Evolutionary conservation across 2,113 vertebrate genomes (phyloP).

Genomic region (Malaclemys terrapin): DNA sequence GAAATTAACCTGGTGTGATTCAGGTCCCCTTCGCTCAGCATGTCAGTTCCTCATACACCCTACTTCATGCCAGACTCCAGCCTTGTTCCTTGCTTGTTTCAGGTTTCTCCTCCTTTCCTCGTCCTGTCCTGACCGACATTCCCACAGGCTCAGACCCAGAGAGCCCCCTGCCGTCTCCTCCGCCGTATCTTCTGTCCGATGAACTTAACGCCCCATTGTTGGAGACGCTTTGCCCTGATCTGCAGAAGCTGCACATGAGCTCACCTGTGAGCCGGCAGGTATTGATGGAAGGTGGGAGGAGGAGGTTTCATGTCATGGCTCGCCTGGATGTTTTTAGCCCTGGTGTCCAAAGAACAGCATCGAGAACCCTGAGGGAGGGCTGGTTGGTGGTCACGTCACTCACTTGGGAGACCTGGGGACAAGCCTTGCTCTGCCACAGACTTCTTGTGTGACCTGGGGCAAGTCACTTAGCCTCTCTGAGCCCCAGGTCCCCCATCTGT

Average conservation of each 20-base stretch:
- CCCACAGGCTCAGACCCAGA: neutral
- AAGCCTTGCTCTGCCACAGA: neutral
- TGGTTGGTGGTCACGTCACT: neutral
- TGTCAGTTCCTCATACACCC: neutral
- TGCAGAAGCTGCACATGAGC: slow-evolving; percentile 70
- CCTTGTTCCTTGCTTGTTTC: neutral
- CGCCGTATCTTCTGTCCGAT: neutral
- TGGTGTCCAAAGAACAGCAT: neutral
- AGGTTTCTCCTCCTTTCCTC: slow-evolving; percentile 26
- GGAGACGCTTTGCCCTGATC: slow-evolving; percentile 23
- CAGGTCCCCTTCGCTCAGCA: neutral
- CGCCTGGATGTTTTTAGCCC: neutral
- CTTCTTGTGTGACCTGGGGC: neutral
- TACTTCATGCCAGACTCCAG: neutral
- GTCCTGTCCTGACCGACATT: neutral
- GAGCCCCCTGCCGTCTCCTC: slow-evolving; percentile 52
- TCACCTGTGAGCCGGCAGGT: slow-evolving; percentile 66
- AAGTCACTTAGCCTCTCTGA: neutral
- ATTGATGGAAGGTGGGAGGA: neutral
- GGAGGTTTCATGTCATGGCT: neutral
- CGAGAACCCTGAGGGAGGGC: neutral
- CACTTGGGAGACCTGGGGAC: neutral
- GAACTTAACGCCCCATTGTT: fast-evolving
- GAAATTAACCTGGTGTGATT: neutral
- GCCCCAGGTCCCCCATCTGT: neutral